Evolutionary conservation across 2,113 vertebrate genomes (phyloP).

Genomic region (Rattus norvegicus): DNA sequence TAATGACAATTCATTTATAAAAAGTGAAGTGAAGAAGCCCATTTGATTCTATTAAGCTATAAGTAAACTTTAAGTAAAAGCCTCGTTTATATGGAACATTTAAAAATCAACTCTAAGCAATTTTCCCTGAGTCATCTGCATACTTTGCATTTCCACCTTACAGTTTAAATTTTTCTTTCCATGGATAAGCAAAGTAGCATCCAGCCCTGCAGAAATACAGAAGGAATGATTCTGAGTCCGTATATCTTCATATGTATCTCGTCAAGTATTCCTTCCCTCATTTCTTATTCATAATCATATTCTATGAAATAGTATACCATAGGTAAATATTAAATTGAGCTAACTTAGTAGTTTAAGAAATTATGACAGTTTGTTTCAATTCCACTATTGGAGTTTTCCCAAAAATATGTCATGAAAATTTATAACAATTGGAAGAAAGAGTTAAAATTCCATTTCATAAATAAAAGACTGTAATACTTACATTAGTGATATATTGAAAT

Average conservation of each 20-base stretch:
- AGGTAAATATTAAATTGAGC: constrained; percentile 5
- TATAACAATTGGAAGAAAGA: neutral
- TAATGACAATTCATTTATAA: constrained; percentile 53
- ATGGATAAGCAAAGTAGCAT: neutral
- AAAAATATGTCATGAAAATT: constrained; percentile 28
- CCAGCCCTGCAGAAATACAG: neutral
- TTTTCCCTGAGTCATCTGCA: constrained; percentile 51
- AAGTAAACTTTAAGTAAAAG: constrained; percentile 43
- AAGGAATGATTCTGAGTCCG: neutral
- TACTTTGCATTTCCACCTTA: constrained; percentile 10
- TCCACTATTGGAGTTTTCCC: neutral
- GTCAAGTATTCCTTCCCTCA: constrained; percentile 45
- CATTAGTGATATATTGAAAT: neutral
- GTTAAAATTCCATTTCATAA: constrained; percentile 45
- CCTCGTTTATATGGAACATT: neutral
- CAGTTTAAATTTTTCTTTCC: neutral
- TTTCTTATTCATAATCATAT: constrained; percentile 2
- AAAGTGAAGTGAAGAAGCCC: neutral
- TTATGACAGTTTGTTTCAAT: constrained; percentile 7
- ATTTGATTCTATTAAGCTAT: constrained; percentile 26
- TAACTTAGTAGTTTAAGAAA: constrained; percentile 42
- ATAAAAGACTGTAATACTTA: constrained; percentile 15
- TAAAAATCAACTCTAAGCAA: constrained; percentile 19
- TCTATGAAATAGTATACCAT: neutral
- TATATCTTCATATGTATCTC: neutral